Percentiles rank a stretch among this genome's conserved stretches.
Conservation (phyloP, 2,113 vertebrate genomes). For the Raphicerus campestris region DNA sequence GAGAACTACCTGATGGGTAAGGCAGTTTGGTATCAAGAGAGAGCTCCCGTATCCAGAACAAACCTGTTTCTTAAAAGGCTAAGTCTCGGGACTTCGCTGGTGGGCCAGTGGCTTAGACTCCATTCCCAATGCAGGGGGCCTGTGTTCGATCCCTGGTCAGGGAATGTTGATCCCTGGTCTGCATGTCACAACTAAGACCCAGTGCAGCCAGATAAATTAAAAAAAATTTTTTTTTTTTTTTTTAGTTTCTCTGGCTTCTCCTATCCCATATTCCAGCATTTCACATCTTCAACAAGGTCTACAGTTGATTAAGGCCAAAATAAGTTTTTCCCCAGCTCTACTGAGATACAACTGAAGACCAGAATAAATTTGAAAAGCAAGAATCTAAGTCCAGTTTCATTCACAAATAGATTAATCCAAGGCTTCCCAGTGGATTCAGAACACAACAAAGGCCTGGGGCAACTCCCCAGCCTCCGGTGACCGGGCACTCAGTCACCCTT, state of each 20-base stretch:
- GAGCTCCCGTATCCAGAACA: background rate
- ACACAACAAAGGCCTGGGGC: background rate
- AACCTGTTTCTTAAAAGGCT: background rate
- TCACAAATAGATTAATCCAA: background rate
- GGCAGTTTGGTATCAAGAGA: background rate
- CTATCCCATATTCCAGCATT: background rate
- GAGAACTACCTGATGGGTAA: background rate
- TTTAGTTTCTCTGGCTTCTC: background rate
- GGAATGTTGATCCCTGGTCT: too few species aligned
- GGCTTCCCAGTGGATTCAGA: background rate
- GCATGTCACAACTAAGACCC: background rate
- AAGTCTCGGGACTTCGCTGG: background rate
- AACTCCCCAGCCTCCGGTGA: background rate
- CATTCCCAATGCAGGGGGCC: background rate
- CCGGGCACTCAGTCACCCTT: background rate
- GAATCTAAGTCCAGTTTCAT: background rate
- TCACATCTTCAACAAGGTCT: background rate
- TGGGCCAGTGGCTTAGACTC: background rate
- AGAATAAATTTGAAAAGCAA: background rate
- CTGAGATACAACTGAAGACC: background rate
- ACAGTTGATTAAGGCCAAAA: background rate
- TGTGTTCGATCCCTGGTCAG: background rate
- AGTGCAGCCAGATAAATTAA: background rate
- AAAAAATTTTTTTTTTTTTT: background rate
- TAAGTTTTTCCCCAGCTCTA: background rate